phyloP scores from a whole-genome alignment of 53 echinoderm and acorn worm species.

The Apostichopus leukothele region DNA sequence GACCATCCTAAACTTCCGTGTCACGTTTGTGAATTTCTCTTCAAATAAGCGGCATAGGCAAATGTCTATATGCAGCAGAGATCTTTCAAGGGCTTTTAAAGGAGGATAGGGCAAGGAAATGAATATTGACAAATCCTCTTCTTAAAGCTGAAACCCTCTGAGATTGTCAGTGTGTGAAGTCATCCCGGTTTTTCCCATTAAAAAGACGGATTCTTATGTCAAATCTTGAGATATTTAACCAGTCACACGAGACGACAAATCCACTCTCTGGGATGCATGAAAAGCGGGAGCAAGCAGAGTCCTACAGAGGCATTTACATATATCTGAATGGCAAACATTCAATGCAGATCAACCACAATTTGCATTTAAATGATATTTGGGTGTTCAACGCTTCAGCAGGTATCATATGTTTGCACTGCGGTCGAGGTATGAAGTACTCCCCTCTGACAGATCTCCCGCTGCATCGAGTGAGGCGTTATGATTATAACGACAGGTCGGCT shows the following conservation, averaged over 20 bases:
- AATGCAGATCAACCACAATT: slow-evolving; percentile 22
- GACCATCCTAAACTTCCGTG: background rate
- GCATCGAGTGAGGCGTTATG: too few species aligned
- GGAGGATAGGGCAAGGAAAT: background rate
- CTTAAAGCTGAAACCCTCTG: background rate
- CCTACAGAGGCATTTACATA: slow-evolving; percentile 22
- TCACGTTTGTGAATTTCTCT: background rate
- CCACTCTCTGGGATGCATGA: background rate
- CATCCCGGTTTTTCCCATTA: background rate
- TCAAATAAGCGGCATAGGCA: background rate
- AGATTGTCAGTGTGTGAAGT: slow-evolving; percentile 18
- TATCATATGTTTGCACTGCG: background rate
- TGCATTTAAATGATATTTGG: slow-evolving; percentile 37
- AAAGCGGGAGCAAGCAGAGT: background rate
- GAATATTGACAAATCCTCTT: slow-evolving; percentile 6
- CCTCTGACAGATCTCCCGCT: background rate
- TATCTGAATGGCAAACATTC: slow-evolving; percentile 24
- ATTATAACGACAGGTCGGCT: background rate
- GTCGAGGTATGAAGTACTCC: background rate
- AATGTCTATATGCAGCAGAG: slow-evolving; percentile 1
- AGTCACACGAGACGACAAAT: slow-evolving; percentile 16
- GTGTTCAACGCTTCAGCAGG: background rate
- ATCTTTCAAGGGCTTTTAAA: background rate
- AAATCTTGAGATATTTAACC: background rate
- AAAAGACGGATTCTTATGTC: background rate